These are phyloP conservation scores for Raphicerus campestris DNA, from an alignment of 2,113 vertebrate species.

Conservation along the genomic window DNA sequence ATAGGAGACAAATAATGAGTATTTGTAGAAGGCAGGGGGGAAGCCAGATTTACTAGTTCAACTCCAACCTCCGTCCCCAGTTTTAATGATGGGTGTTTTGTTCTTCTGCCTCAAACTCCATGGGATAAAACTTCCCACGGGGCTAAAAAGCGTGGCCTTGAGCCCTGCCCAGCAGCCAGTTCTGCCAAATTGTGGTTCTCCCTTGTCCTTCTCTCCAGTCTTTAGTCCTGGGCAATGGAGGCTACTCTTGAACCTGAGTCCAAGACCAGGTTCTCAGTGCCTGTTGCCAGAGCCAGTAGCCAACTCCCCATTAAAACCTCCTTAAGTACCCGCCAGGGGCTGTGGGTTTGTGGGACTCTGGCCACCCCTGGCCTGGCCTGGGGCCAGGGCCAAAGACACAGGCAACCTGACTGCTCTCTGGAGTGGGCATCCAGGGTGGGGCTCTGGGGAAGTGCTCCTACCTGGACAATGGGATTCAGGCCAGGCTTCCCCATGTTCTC, in stretches of 20 bases:
- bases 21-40: background rate
- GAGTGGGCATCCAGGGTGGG: background rate
- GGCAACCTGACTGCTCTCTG: background rate
- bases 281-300: background rate
- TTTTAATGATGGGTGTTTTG: background rate
- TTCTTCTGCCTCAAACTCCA: background rate
- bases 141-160: background rate
- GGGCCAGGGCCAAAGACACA: background rate
- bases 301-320: background rate
- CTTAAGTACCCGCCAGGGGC: background rate
- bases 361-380: background rate
- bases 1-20: background rate
- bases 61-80: background rate
- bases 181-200: background rate
- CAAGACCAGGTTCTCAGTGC: background rate
- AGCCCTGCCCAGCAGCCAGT: background rate
- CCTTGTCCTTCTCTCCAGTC: background rate
- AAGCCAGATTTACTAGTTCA: background rate
- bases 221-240: background rate
- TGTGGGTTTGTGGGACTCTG: background rate
- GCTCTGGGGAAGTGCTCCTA: background rate
- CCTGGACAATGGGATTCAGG: background rate
- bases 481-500: background rate
- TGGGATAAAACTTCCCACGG: background rate
- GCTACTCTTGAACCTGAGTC: background rate